These are phyloP conservation scores for Lophotis ruficrista DNA, from an alignment of 2,113 vertebrate species.

Conservation along the genomic window DNA sequence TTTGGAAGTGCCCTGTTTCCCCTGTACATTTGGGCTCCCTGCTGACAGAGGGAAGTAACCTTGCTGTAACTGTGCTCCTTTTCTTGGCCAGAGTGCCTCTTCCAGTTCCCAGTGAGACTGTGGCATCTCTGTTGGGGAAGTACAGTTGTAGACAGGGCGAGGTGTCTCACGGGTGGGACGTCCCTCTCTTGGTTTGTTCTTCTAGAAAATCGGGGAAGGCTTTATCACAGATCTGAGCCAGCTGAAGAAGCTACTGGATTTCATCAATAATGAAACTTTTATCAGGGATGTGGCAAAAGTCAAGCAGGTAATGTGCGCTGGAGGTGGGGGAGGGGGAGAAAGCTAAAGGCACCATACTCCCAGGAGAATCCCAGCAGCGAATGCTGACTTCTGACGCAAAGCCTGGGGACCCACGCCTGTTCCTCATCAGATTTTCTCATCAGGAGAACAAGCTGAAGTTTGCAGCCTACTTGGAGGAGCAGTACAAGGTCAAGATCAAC, in stretches of 20 bases:
- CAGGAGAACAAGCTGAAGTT: conserved; percentile 92
- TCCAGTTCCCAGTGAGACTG: accelerated
- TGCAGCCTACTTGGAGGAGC: conserved; percentile 80
- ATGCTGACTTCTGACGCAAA: not conserved
- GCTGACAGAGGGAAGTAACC: not conserved
- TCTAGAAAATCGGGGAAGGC: conserved; percentile 85
- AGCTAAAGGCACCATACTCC: not conserved
- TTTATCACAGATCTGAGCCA: conserved; percentile 86
- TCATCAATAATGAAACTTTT: conserved; percentile 77
- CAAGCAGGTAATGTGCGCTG: conserved; percentile 80
- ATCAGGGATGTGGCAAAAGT: conserved; percentile 87
- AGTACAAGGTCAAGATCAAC: conserved; percentile 86
- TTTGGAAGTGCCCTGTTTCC: not conserved
- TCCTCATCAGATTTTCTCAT: not conserved
- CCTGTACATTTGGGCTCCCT: not conserved
- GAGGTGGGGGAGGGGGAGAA: not conserved
- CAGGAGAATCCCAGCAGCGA: not conserved
- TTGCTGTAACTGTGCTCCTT: accelerated
- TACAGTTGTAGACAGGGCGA: not conserved
- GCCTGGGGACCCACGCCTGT: not conserved
- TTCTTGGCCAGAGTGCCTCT: not conserved
- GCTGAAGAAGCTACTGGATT: conserved; percentile 81
- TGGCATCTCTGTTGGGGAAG: not conserved
- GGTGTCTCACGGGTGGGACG: not conserved
- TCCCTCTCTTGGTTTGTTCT: not conserved